Percentiles rank a stretch among this genome's conserved stretches.
Conservation (phyloP, 2,113 vertebrate genomes). For the Cebidichthys violaceus region DNA sequence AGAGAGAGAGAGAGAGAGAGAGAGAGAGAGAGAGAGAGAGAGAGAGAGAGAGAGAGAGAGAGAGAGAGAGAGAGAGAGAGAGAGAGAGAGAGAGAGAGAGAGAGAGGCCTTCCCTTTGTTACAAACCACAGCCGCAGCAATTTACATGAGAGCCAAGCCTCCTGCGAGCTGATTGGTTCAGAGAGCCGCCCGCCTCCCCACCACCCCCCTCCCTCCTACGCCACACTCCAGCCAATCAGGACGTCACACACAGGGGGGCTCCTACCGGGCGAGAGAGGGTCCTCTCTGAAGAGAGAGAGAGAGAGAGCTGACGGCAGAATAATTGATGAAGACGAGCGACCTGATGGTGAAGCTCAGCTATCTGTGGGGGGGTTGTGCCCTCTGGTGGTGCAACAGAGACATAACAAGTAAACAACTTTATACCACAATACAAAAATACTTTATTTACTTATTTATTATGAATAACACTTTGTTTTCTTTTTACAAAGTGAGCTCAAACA, state of each 20-base stretch:
- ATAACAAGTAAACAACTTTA: not conserved
- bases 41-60: no score
- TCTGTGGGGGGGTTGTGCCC: conserved; percentile 49
- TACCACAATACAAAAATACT: no score
- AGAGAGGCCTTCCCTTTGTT: conserved; percentile 57
- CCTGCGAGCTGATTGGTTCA: conserved; percentile 70
- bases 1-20: not conserved
- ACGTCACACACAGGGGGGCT: conserved; percentile 37
- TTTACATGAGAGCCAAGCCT: conserved; percentile 78
- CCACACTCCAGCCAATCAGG: conserved; percentile 59
- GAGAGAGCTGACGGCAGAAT: conserved; percentile 15
- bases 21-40: not conserved
- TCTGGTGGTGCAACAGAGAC: conserved; percentile 61
- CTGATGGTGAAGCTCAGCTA: no score
- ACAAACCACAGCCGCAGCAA: conserved; percentile 79
- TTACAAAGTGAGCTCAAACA: no score
- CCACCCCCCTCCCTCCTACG: conserved; percentile 53
- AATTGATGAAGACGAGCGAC: conserved; percentile 19
- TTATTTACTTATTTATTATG: no score
- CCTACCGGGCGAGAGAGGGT: not conserved
- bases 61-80: no score
- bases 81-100: not conserved
- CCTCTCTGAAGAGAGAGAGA: conserved; percentile 19
- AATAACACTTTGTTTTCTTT: no score
- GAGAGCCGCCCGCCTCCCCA: conserved; percentile 32